phyloP scores from a whole-genome alignment of 2,113 vertebrate genomes.

The Centropus unirufus region DNA sequence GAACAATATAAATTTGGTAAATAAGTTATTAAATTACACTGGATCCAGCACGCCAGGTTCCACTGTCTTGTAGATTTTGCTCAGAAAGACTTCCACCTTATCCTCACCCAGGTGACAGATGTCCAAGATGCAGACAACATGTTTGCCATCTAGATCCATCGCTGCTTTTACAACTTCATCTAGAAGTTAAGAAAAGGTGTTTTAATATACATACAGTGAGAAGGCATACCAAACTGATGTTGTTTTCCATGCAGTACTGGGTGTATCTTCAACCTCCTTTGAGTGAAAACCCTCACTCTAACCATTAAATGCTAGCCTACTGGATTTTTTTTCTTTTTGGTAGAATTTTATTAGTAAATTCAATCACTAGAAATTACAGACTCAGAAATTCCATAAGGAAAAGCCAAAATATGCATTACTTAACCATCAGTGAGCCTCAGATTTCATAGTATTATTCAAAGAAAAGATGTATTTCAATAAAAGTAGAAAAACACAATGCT shows the following conservation, averaged over 20 bases:
- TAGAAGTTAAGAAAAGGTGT: constrained; percentile 57
- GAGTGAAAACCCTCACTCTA: neutral
- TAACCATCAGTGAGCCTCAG: neutral
- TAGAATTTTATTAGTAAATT: neutral
- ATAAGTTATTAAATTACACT: constrained; percentile 44
- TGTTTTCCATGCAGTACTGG: neutral
- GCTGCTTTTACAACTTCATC: constrained; percentile 72
- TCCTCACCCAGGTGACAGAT: constrained; percentile 85
- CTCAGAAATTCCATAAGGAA: neutral
- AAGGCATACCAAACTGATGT: neutral
- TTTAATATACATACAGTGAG: neutral
- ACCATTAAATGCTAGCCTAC: neutral
- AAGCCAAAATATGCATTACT: neutral
- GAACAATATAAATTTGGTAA: neutral
- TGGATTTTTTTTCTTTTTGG: neutral
- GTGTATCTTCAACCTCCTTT: neutral
- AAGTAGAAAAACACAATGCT: neutral
- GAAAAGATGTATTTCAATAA: neutral
- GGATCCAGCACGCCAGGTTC: constrained; percentile 16
- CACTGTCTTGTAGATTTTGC: constrained; percentile 82
- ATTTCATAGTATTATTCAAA: neutral
- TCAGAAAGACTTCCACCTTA: constrained; percentile 84
- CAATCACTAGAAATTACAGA: neutral
- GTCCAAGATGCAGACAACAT: constrained; percentile 85
- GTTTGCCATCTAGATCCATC: constrained; percentile 76